Percentiles rank a stretch among this genome's conserved stretches.
Conservation (phyloP, 2,888 invertebrate species). For the Autographa gamma region DNA sequence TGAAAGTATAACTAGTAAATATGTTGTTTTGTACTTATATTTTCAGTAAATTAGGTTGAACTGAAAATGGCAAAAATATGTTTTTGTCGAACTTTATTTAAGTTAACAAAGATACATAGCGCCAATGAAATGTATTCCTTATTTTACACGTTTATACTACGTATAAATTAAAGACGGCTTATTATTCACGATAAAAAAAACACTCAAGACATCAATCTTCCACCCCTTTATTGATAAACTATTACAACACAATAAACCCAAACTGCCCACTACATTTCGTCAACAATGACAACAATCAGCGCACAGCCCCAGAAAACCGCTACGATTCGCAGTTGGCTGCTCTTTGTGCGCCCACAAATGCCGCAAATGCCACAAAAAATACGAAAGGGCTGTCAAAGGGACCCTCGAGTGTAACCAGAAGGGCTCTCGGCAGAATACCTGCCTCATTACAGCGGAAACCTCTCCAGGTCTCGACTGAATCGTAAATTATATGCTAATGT, state of each 20-base stretch:
- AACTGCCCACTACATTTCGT: not conserved
- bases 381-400: slow-evolving; percentile 40
- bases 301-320: slow-evolving; percentile 12
- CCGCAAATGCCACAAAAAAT: slow-evolving; percentile 14
- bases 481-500: slow-evolving; percentile 9
- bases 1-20: slow-evolving; percentile 1
- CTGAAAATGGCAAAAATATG: not conserved
- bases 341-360: slow-evolving; percentile 28
- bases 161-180: no score
- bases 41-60: not conserved
- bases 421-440: slow-evolving; percentile 43
- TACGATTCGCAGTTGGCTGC: slow-evolving; percentile 20
- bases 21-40: slow-evolving; percentile 1
- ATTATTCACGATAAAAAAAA: no score
- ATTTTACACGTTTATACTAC: no score
- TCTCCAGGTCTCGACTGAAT: slow-evolving; percentile 20
- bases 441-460: slow-evolving; percentile 50
- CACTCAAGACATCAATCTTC: not conserved
- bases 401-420: slow-evolving; percentile 44
- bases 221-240: not conserved
- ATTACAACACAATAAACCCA: not conserved
- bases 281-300: slow-evolving; percentile 8
- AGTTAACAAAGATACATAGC: no score
- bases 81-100: not conserved
- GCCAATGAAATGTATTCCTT: no score